Evolutionary conservation across 2,797 vertebrate species (phyloP).

Genomic region (Notamacropus eugenii): DNA sequence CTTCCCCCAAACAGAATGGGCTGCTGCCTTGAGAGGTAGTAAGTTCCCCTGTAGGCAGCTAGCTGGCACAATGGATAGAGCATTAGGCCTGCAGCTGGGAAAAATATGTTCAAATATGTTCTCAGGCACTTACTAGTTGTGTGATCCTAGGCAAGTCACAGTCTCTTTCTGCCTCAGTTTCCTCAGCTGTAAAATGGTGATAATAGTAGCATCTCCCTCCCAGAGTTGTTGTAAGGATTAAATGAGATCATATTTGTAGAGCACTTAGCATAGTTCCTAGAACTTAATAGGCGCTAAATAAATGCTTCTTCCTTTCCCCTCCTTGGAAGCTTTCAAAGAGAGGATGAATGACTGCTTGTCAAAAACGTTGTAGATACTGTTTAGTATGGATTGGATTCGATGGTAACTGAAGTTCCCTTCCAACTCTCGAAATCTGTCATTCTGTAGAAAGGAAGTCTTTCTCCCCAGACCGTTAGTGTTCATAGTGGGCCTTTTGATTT

Average conservation of each 20-base stretch:
- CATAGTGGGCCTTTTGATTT: not conserved
- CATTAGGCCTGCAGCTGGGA: not conserved
- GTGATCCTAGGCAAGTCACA: not conserved
- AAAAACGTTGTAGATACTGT: not conserved
- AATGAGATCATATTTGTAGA: not conserved
- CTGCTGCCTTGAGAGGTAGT: not conserved
- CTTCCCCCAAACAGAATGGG: not conserved
- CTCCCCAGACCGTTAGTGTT: not conserved
- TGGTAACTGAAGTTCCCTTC: not conserved
- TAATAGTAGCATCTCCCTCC: not conserved
- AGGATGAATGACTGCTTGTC: not conserved
- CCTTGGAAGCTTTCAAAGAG: not conserved
- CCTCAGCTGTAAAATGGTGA: not conserved
- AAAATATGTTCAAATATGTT: not conserved
- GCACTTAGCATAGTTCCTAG: not conserved
- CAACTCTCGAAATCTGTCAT: not conserved
- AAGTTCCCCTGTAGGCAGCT: not conserved
- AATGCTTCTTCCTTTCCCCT: not conserved
- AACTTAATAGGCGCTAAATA: not conserved
- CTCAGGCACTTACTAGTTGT: not conserved
- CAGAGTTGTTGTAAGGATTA: not conserved
- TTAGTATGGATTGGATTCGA: not conserved
- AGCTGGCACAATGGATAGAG: not conserved
- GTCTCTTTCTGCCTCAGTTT: not conserved
- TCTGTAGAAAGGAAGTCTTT: not conserved